Percentiles rank a stretch among this genome's conserved stretches.
These are phyloP conservation scores for Panagrolaimus sp. DNA, from an alignment of 1,140 invertebrate genomes.

Conservation along the genomic window DNA sequence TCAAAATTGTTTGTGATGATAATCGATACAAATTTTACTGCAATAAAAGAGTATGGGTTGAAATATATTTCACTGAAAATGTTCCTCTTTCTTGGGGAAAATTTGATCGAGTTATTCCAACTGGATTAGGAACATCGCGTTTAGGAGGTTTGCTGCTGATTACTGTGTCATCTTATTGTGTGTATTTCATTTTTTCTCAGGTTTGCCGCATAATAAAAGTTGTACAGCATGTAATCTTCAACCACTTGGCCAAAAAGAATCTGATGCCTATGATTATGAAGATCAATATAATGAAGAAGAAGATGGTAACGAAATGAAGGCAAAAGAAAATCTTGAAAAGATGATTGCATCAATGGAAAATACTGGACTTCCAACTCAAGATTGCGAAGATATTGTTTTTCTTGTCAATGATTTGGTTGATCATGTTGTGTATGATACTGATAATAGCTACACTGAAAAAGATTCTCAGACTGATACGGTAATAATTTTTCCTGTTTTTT, in stretches of 20 bases:
- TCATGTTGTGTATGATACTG: constrained; percentile 20
- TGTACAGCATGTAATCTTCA: constrained; percentile 41
- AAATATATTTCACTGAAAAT: constrained; percentile 55
- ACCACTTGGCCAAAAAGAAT: constrained; percentile 15
- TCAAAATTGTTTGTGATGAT: background rate
- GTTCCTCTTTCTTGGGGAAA: constrained; percentile 37
- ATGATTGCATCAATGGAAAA: background rate
- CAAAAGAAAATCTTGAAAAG: background rate
- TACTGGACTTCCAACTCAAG: background rate
- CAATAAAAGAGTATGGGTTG: constrained; percentile 48
- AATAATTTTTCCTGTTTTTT: constrained; percentile 2
- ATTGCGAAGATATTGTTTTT: constrained; percentile 7
- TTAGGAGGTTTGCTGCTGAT: constrained; percentile 22
- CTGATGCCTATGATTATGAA: background rate
- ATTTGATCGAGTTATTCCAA: constrained; percentile 35
- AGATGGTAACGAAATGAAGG: constrained; percentile 9
- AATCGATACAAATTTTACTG: constrained; percentile 30
- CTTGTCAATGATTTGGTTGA: constrained; percentile 25
- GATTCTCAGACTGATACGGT: background rate
- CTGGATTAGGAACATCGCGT: constrained; percentile 37
- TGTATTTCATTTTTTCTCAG: no score
- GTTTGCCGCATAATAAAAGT: constrained; percentile 40
- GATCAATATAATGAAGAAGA: no score
- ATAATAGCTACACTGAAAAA: constrained; percentile 1
- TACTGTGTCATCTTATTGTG: background rate